phyloP scores from a whole-genome alignment of 30 jellyfish, hydroid and myxozoan genomes.

The Kudoa iwatai region DNA sequence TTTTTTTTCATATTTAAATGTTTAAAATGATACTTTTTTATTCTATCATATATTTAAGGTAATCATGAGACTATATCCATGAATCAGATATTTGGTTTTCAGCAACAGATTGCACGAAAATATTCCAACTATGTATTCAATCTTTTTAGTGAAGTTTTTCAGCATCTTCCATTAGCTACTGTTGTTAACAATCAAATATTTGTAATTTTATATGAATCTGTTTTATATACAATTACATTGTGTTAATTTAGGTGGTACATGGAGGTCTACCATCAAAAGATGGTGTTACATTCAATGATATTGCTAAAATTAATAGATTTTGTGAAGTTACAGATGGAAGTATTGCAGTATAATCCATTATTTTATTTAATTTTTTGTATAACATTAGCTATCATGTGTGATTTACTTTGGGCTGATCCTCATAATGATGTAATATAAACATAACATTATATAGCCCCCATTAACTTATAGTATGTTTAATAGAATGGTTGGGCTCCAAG shows the following conservation, averaged over 20 bases:
- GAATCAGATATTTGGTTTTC: slow-evolving; percentile 88
- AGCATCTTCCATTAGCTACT: slow-evolving; percentile 49
- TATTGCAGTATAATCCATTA: slow-evolving; percentile 1
- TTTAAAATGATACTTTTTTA: no score
- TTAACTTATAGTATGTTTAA: not conserved
- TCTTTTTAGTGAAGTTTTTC: slow-evolving; percentile 58
- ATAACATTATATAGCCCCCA: not conserved
- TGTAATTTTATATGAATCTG: slow-evolving; percentile 9
- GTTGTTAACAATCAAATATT: slow-evolving; percentile 21
- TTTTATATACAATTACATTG: not conserved
- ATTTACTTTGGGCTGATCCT: slow-evolving; percentile 83
- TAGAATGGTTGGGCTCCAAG: slow-evolving; percentile 74
- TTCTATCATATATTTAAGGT: slow-evolving; percentile 20
- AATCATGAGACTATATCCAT: slow-evolving; percentile 66
- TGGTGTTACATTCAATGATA: slow-evolving; percentile 37
- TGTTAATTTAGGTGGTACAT: slow-evolving; percentile 38
- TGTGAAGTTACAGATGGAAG: slow-evolving; percentile 91
- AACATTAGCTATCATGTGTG: slow-evolving; percentile 55
- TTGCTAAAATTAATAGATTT: slow-evolving; percentile 14
- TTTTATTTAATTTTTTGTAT: no score
- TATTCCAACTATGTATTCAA: slow-evolving; percentile 46
- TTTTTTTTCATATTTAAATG: no score
- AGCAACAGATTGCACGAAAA: slow-evolving; percentile 55
- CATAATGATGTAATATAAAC: slow-evolving; percentile 28
- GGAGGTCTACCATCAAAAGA: slow-evolving; percentile 62